phyloP scores from a whole-genome alignment of 2,113 vertebrate species.

The Hemiprocne comata region DNA sequence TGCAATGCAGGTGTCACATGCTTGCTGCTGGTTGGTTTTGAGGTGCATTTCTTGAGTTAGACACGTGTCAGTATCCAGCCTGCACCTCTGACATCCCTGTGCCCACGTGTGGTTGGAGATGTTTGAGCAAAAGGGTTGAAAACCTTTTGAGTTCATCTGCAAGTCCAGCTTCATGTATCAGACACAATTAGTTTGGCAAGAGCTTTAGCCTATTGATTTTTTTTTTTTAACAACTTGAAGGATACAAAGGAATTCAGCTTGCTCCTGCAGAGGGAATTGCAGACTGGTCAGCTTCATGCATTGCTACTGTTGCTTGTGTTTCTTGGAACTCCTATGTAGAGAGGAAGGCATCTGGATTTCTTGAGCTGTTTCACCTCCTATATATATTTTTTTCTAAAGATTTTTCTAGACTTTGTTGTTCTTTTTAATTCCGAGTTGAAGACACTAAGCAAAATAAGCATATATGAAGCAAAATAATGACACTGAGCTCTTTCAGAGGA shows the following conservation, averaged over 20 bases:
- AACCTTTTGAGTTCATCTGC: background rate
- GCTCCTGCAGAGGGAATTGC: background rate
- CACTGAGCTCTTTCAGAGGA: background rate
- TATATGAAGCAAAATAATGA: background rate
- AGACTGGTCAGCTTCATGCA: background rate
- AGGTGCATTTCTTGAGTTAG: background rate
- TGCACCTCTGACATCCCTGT: rapidly evolving
- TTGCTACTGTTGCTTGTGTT: background rate
- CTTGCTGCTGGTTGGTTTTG: background rate
- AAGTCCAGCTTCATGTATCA: background rate
- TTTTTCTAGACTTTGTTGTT: background rate
- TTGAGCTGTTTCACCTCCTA: background rate
- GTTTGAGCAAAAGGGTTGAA: background rate
- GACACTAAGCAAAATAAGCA: too few relatives aligned
- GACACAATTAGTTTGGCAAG: background rate
- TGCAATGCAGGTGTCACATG: background rate
- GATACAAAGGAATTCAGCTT: background rate
- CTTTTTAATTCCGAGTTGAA: background rate
- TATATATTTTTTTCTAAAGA: rapidly evolving
- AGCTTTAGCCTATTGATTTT: background rate
- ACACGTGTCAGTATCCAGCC: background rate
- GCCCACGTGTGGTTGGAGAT: background rate
- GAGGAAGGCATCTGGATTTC: background rate
- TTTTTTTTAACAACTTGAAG: background rate
- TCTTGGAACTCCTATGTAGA: background rate